These are phyloP conservation scores for Aleiodes leptofemur DNA, from an alignment of 2,888 invertebrate genomes.

Conservation along the genomic window DNA sequence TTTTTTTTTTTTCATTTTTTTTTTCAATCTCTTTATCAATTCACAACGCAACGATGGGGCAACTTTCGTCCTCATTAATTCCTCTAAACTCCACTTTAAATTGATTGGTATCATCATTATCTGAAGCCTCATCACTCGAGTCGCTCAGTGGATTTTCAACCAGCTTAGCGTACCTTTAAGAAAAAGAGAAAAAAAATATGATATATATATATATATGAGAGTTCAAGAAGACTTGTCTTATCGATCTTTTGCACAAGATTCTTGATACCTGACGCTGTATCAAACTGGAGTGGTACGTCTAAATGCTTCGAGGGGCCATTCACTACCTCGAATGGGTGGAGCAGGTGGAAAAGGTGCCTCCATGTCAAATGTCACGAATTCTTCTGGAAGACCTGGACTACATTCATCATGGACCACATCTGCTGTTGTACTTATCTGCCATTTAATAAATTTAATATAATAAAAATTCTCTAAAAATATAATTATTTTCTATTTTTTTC, in stretches of 20 bases:
- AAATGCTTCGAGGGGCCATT: conserved; percentile 73
- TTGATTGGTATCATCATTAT: conserved; percentile 59
- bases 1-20: too few relatives aligned
- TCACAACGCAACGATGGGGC: conserved; percentile 23
- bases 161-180: conserved; percentile 68
- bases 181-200: conserved; percentile 15
- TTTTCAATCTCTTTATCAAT: not conserved
- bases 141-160: conserved; percentile 60
- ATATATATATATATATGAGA: too few relatives aligned
- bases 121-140: conserved; percentile 60
- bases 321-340: conserved; percentile 75
- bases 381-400: conserved; percentile 79
- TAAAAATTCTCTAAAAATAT: too few relatives aligned
- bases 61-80: conserved; percentile 36
- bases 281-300: conserved; percentile 76
- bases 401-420: conserved; percentile 75
- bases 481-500: too few relatives aligned
- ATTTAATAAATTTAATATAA: not conserved
- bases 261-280: conserved; percentile 71
- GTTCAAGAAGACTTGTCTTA: not conserved
- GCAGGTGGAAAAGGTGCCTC: conserved; percentile 77
- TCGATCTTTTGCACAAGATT: not conserved
- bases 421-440: conserved; percentile 79
- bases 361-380: conserved; percentile 84
- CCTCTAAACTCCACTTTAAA: conserved; percentile 42